Base-by-base conservation (phyloP, 2,888 invertebrate genomes). In the Acholoe squamosa region DNA sequence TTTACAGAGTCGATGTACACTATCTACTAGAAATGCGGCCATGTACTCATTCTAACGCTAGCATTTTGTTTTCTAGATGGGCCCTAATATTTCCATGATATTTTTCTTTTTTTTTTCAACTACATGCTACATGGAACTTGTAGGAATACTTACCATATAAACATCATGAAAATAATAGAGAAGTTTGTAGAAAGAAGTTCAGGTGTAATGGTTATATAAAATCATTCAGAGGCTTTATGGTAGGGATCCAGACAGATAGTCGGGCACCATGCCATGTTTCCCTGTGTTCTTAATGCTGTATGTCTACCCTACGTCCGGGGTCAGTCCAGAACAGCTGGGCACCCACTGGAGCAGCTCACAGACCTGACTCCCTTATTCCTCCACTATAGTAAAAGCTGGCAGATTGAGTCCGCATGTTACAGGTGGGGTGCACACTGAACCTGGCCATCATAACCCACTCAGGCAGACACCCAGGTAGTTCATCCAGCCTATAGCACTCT, bases 381-480 rank as follows among this genome's bases (percentile, higher is more conserved):
- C n/a, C n/a, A 1, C n/a, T n/a, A n/a, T 19, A 22, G 10, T 61
- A 61, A 61, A 19, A 22, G 61, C 61, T 22, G 5, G 22, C n/a
- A 61, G 31, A 71, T 71, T 71, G 71, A 25, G 25, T 71, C 71
- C 25, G 71, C 71, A 28, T 71, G 71, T 71, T 71, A 71, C 71
- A 71, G 71, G 71, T 71, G 71, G 71, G 71, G 71, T 71, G 25
- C 43, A n/a, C 10, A 61, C 14, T 25, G 0, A 3, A 22, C 28
- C 31, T 25, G 16, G 71, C 25, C 71, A 71, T 25, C n/a, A 14
- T 28, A 25, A 25, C 28, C 28, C 28, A 25, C 1, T 25, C n/a
- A 28, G 71, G 1, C 22, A 61, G 25, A 22, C 31, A 25, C 71
- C 67, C 31, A 43, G 43, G 43, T 43, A 43, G 43, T 14, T n/a